These are phyloP conservation scores for Caenorhabditis latens DNA, from an alignment of 1,140 invertebrate genomes.

Conservation along the genomic window DNA sequence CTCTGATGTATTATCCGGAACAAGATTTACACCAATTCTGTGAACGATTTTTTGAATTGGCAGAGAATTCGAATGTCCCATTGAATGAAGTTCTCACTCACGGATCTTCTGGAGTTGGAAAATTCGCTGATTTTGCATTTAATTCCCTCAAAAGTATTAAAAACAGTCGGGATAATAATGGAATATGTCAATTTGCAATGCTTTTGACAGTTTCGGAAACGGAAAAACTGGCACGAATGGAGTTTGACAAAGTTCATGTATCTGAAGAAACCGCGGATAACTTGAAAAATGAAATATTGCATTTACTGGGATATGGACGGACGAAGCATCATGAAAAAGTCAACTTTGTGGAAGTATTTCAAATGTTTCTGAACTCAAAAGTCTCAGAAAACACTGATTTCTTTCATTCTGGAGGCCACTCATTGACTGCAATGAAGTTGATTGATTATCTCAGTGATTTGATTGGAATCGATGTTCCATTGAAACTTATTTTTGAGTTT, in stretches of 20 bases:
- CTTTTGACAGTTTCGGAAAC: not conserved
- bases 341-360: not conserved
- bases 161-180: not conserved
- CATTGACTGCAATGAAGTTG: constrained; percentile 59
- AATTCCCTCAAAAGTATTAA: not conserved
- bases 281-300: not conserved
- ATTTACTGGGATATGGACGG: not conserved
- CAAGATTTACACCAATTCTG: not conserved
- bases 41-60: not conserved
- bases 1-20: not conserved
- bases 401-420: constrained; percentile 61
- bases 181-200: not conserved
- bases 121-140: constrained; percentile 26
- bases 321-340: not conserved
- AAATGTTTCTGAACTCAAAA: not conserved
- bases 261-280: not conserved
- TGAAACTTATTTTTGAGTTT: constrained; percentile 57
- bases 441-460: constrained; percentile 40
- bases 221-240: not conserved
- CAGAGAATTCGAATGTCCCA: not conserved
- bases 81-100: not conserved
- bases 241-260: not conserved
- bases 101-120: not conserved
- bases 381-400: constrained; percentile 56
- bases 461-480: constrained; percentile 31